Evolutionary conservation across 2,888 invertebrate species (phyloP), one percentile per base, ranked within the genome.

Genomic region (Drosophila lacicola): DNA sequence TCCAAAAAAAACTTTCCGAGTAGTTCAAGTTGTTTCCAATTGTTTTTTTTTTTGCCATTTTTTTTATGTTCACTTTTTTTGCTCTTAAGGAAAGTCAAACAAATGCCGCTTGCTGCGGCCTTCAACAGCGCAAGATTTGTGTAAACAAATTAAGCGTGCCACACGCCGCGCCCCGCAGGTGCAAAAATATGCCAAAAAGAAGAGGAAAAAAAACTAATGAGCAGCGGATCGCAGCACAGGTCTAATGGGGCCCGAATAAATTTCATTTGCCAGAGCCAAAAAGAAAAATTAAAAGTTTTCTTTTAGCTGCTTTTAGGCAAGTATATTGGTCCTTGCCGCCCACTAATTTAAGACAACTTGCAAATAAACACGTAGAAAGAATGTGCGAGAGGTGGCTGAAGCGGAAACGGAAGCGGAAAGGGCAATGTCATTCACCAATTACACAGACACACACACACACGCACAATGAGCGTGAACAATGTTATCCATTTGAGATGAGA

Each of bases 91-190:
- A 68, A 68, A 68, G 47, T 67, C 69, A 68, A 72, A 77, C 58
- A 60, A 58, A 55, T 58, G 70, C 47, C 41, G 34, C 61, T 62
- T 19, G 50, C 49, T 36, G 53, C 8, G 51, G 58, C 19, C 41
- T 33, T 19, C n/a, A 19, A 45, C 29, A 55, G 65, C 51, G 46
- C 50, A 72, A 72, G 86, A 85, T 85, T 88, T 79, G 85, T 80
- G 82, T 72, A 78, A 88, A 80, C 87, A 83, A 86, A 86, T 86
- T 83, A 70, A 86, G 70, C 53, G 56, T 60, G 58, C 73, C 47
- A 39, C 58, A 53, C 39, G 61, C 39, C 64, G 36, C 42, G 64
- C 45, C 61, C 41, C 36, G 9, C 55, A 60, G 66, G 66, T 51
- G 19, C 53, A 46, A 47, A 14, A 9, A 58, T 55, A 34, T 36